phyloP scores from a whole-genome alignment of 2,888 invertebrate species.

The Leptopilina myrica region DNA sequence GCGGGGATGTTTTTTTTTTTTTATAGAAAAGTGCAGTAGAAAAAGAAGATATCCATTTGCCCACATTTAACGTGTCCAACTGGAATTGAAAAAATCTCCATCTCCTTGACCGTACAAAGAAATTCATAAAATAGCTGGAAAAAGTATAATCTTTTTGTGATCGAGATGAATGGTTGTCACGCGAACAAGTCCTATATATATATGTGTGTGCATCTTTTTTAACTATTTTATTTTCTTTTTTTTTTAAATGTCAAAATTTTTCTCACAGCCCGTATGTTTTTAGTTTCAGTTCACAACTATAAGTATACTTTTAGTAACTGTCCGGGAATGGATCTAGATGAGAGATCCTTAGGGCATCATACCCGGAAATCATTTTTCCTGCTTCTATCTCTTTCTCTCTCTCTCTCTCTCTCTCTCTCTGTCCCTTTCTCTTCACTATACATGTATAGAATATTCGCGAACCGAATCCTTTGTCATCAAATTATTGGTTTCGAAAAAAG shows the following conservation, averaged over 20 bases:
- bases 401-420: not conserved
- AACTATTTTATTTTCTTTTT: not conserved
- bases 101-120: slow-evolving; percentile 25
- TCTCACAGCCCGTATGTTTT: not conserved
- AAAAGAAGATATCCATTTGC: slow-evolving; percentile 22
- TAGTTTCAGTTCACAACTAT: slow-evolving; percentile 57
- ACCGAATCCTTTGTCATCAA: slow-evolving; percentile 55
- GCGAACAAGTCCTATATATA: slow-evolving; percentile 8
- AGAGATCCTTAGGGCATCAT: slow-evolving; percentile 76
- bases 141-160: not conserved
- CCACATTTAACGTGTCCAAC: not conserved
- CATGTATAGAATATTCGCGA: slow-evolving; percentile 54
- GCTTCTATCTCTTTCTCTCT: slow-evolving; percentile 36
- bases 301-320: slow-evolving; percentile 41
- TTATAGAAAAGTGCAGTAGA: not conserved
- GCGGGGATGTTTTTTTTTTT: not conserved
- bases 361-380: slow-evolving; percentile 71
- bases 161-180: slow-evolving; percentile 32
- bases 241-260: not conserved
- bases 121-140: slow-evolving; percentile 23
- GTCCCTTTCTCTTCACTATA: not conserved
- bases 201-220: not conserved
- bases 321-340: slow-evolving; percentile 53
- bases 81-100: slow-evolving; percentile 4
- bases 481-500: slow-evolving; percentile 43